Evolutionary conservation across 1,140 invertebrate genomes (phyloP), one percentile per base, ranked within the genome.

Genomic region (Drosophila paulistorum): DNA sequence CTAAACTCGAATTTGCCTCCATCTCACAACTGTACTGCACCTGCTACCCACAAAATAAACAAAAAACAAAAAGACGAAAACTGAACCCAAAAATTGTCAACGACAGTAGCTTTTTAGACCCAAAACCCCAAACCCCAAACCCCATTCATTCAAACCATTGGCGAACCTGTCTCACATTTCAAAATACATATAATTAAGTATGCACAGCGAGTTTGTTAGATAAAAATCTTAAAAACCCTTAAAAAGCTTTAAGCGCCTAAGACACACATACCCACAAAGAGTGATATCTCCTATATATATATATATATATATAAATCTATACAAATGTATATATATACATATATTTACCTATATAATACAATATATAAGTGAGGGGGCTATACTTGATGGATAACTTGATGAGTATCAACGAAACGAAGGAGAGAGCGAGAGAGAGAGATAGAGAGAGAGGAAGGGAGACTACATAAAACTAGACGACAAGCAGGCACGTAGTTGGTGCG

Each of bases 171-270:
- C 84, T 89, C 81, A 89, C 84, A 89, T 89, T 89, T 89, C 84
- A 89, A 89, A 89, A 89, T 87, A 86, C 83, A 86, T 89, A 89
- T 89, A 89, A 89, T 89, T 89, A 89, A 89, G 84, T 89, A 89
- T 89, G 84, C 84, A 89, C 84, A 89, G 84, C 84, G 84, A 89
- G 84, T 89, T 81, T 89, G 84, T 89, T 89, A 89, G 84, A 89
- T 89, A 89, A 89, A 87, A 89, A 89, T 89, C 84, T 89, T 89
- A 89, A 89, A 89, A 89, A 89, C 84, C 84, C 84, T 89, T 89
- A 89, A 89, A 89, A 89, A 89, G 84, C 84, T 89, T 89, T 89
- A 89, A 89, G 84, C 84, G 84, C 84, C 84, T 89, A 89, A 87
- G 78, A 85, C 74, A 81, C 77, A 84, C 51, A 60, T 59, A 65